Conservation (phyloP, 2,888 invertebrate species). For the Prosopocoilus inquinatus region DNA sequence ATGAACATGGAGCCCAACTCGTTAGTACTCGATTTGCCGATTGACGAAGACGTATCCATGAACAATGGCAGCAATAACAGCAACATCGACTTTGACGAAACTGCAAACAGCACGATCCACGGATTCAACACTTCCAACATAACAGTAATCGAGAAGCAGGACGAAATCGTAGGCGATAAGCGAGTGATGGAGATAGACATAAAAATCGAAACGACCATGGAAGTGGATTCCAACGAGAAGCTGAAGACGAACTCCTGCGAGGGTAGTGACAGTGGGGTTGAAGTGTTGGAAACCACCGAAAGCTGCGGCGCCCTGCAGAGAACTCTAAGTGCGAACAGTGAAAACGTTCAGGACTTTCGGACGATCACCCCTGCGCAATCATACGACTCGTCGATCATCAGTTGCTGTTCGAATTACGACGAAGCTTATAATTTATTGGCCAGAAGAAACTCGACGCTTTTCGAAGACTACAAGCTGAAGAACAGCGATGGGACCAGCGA, state of each 20-base stretch:
- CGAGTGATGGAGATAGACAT: conserved; percentile 16
- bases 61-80: neutral
- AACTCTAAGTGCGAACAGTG: conserved; percentile 59
- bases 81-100: conserved; percentile 26
- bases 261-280: conserved; percentile 81
- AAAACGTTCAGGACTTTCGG: conserved; percentile 60
- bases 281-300: conserved; percentile 58
- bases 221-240: conserved; percentile 16
- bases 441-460: conserved; percentile 46
- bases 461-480: conserved; percentile 45
- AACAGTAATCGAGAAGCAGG: conserved; percentile 40
- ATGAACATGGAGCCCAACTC: too few relatives aligned
- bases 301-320: conserved; percentile 51
- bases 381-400: conserved; percentile 75
- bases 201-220: conserved; percentile 23
- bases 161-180: conserved; percentile 5
- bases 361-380: conserved; percentile 64
- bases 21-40: too few relatives aligned
- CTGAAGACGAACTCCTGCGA: conserved; percentile 50
- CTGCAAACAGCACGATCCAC: conserved; percentile 39
- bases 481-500: conserved; percentile 55
- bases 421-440: conserved; percentile 55
- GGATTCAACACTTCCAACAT: conserved; percentile 42
- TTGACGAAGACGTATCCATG: too few relatives aligned
- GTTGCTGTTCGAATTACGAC: conserved; percentile 73